Evolutionary conservation across 2,797 vertebrate genomes (phyloP), one percentile per base, ranked within the genome.

Genomic region (Triplophysa bombifrons): DNA sequence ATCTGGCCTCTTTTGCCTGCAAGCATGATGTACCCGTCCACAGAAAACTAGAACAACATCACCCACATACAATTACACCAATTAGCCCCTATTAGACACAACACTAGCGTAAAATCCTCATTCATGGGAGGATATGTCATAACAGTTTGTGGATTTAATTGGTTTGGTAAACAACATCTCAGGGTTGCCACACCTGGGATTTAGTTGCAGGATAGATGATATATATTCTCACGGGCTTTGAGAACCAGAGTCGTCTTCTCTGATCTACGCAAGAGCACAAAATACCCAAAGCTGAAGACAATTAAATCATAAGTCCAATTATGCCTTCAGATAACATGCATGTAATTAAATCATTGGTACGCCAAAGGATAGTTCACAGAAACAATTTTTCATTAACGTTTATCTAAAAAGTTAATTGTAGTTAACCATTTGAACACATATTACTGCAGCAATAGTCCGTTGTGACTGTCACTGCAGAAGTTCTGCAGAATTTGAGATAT

Each of bases 121-220:
- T 65, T 60, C 22, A n/a, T 53, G 64, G 14, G 13, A 78, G 69
- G 27, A 68, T 16, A 14, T 46, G 27, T 65, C 13, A 34, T 55
- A 73, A 60, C 48, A 67, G 56, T 51, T 50, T 78, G 74, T 78
- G 67, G 34, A 80, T 84, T 77, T 76, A 53, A 80, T 58, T 55
- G 27, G 61, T 11, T 78, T 76, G 22, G 20, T 78, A 55, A 64
- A 71, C 60, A 61, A 2, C 4, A 69, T 78, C 56, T 84, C 55
- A 34, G 71, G 48, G 53, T 19, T 53, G 46, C 4, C 3, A 64
- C 75, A 75, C 66, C n/a, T 72, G 69, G 79, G 80, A 82, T 70
- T 80, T 71, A 74, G 38, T 65, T n/a, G 53, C 63, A 55, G 50
- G 4, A 51, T 51, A n/a, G 30, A n/a, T 22, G 60, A 73, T 61